phyloP scores from a whole-genome alignment of 1,140 invertebrate species.

The Anastatus disparis region DNA sequence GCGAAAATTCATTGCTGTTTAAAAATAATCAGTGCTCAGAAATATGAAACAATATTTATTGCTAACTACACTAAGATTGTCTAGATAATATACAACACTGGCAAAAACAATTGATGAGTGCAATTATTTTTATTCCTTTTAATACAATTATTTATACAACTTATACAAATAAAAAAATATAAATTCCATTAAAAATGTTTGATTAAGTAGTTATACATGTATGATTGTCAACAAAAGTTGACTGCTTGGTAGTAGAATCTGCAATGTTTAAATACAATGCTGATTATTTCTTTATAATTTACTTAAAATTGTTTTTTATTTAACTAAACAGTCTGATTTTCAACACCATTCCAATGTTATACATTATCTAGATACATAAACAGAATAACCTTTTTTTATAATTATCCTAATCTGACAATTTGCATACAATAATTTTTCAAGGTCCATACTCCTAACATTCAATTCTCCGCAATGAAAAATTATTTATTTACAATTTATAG shows the following conservation, averaged over 20 bases:
- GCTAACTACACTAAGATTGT: slow-evolving; percentile 47
- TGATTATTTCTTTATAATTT: background rate
- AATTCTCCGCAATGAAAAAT: slow-evolving; percentile 31
- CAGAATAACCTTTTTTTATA: background rate
- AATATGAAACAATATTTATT: slow-evolving; percentile 19
- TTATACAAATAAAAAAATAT: slow-evolving; percentile 20
- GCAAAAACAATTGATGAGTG: background rate
- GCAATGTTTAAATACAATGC: background rate
- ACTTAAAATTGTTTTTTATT: slow-evolving; percentile 1
- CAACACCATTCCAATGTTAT: slow-evolving; percentile 12
- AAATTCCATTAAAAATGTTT: background rate
- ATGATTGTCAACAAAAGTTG: background rate
- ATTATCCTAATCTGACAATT: background rate
- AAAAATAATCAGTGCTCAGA: slow-evolving; percentile 13
- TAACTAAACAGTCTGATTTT: background rate
- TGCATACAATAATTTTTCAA: background rate
- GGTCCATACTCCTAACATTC: background rate
- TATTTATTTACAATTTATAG: slow-evolving; percentile 18
- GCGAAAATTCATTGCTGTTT: background rate
- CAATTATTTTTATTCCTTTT: slow-evolving; percentile 2
- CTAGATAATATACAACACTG: slow-evolving; percentile 41
- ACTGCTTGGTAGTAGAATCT: background rate
- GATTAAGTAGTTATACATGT: background rate
- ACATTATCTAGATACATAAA: slow-evolving; percentile 30
- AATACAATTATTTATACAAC: background rate